phyloP scores from a whole-genome alignment of 2,888 invertebrate species.

The Lithophane leautieri region DNA sequence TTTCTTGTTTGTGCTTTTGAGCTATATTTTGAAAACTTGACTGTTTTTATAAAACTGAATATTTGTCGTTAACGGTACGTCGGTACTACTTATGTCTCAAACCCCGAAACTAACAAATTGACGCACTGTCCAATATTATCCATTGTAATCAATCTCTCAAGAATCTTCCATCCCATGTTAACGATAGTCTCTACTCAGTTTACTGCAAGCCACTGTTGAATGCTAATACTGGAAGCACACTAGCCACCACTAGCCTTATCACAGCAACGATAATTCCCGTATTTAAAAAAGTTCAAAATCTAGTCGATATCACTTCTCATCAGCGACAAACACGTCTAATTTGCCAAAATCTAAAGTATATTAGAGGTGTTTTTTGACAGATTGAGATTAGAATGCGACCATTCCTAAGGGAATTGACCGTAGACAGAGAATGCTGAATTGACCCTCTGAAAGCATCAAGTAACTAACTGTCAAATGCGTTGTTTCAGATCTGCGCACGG shows the following conservation, averaged over 20 bases:
- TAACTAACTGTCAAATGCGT: constrained; percentile 12
- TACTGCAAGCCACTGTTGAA: not conserved
- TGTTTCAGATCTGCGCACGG: constrained; percentile 93
- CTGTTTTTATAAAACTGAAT: constrained; percentile 21
- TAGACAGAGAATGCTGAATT: not conserved
- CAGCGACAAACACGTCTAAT: not conserved
- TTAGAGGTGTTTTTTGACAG: not conserved
- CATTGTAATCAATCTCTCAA: not conserved
- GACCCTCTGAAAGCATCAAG: not conserved
- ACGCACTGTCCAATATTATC: not conserved
- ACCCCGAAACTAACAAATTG: not conserved
- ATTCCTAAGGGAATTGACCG: not conserved
- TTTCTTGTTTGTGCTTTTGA: constrained; percentile 28
- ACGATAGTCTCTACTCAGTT: not conserved
- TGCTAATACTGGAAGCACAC: not conserved
- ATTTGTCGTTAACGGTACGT: not conserved
- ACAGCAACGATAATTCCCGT: not conserved
- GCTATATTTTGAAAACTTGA: constrained; percentile 14
- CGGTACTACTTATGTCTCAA: not conserved
- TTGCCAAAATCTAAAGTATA: not conserved
- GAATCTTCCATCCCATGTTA: not conserved
- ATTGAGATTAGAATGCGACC: not conserved
- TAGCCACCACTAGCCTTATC: not conserved
- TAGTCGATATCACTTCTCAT: not conserved
- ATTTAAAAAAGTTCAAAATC: not conserved